Percentiles rank a stretch among this genome's conserved stretches.
Conservation (phyloP, 2,113 vertebrate species). For the Plecturocebus donacophilus region DNA sequence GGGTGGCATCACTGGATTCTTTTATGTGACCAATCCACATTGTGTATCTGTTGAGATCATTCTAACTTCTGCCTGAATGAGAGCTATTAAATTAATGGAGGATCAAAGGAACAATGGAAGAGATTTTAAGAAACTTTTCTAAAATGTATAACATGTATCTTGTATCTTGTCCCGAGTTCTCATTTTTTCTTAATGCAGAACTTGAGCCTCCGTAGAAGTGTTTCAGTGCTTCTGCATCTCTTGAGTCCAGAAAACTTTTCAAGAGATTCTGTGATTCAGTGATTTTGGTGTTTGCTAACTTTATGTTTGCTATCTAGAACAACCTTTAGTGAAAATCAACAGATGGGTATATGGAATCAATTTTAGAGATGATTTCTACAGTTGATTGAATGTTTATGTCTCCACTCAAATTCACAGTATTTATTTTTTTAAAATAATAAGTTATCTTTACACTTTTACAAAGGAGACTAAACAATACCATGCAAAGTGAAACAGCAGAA, state of each 20-base stretch:
- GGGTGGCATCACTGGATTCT: neutral
- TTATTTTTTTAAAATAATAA: neutral
- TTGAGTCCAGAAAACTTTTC: neutral
- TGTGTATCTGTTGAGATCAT: neutral
- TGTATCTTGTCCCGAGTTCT: neutral
- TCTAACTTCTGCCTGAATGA: neutral
- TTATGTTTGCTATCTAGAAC: neutral
- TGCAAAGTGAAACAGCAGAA: neutral
- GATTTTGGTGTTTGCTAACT: constrained; percentile 17
- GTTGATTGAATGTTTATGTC: neutral
- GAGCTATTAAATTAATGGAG: neutral
- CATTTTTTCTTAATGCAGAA: neutral
- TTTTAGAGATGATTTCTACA: neutral
- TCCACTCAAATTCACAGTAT: neutral
- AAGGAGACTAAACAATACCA: neutral
- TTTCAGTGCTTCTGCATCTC: neutral
- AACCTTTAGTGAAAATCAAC: constrained; percentile 10
- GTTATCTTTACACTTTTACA: neutral
- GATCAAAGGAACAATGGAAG: neutral
- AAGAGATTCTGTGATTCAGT: neutral
- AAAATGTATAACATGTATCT: neutral
- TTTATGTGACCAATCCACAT: neutral
- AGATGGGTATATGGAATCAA: neutral
- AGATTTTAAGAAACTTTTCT: neutral
- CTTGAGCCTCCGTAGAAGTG: neutral